Conservation (phyloP, 1,140 invertebrate species). For the Leptinotarsa undecemlineata region DNA sequence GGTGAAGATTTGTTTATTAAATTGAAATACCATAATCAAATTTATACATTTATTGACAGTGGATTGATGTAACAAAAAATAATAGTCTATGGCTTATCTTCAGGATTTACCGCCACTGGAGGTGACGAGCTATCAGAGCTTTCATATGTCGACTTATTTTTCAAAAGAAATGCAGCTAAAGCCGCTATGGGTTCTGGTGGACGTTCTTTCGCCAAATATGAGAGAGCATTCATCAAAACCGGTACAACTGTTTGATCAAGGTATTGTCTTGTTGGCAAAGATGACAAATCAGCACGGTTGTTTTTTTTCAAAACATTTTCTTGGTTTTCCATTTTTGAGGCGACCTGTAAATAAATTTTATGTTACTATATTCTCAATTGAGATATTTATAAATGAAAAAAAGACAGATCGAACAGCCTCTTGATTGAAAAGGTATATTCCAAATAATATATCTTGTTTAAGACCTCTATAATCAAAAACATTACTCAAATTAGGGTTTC, state of each 20-base stretch:
- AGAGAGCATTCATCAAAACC: constrained; percentile 89
- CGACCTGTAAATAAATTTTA: constrained; percentile 14
- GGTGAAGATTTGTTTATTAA: too few species aligned
- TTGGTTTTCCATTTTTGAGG: constrained; percentile 64
- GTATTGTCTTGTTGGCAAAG: constrained; percentile 91
- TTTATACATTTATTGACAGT: too few species aligned
- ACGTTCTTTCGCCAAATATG: constrained; percentile 89
- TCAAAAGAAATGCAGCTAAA: constrained; percentile 87
- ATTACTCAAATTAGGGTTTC: too few species aligned
- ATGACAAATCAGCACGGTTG: constrained; percentile 81
- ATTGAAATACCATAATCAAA: too few species aligned
- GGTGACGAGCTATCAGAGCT: constrained; percentile 49
- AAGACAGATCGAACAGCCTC: too few species aligned
- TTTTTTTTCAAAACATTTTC: constrained; percentile 74
- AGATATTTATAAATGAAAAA: too few species aligned
- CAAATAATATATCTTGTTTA: too few species aligned
- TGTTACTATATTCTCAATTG: too few species aligned
- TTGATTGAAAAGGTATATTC: too few species aligned
- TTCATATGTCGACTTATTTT: constrained; percentile 87
- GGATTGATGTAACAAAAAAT: too few species aligned
- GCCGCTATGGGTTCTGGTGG: constrained; percentile 94
- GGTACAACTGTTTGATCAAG: constrained; percentile 57
- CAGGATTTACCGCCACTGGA: constrained; percentile 15
- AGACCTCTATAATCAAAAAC: too few species aligned
- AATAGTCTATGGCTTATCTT: constrained; percentile 16